Evolutionary conservation across 2,888 invertebrate genomes (phyloP), one percentile per base, ranked within the genome.

Genomic region (Heteromurus nitidus): DNA sequence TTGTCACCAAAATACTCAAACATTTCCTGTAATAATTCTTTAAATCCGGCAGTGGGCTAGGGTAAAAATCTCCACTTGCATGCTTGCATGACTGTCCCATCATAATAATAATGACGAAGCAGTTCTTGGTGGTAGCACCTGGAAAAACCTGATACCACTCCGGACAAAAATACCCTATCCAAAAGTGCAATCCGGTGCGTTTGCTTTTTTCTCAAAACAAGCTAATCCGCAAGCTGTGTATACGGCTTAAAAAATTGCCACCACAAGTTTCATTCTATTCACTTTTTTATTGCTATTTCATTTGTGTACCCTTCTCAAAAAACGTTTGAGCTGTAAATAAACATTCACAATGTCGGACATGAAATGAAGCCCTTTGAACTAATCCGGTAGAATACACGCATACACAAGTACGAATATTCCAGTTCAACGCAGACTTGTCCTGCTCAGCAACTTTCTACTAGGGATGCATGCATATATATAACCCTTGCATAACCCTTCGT

Each of bases 221-320:
- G 44, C 13, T 69, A 69, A 69, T 69, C 69, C 53, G 69, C 69
- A 69, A 53, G 53, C 69, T 69, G 58, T 70, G 55, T 60, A 24
- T 58, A 55, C 70, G 58, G 70, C 60, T 58, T 70, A 28, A 58
- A 24, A 58, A 53, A 70, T 18, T 44, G 18, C 42, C 58, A 42
- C 70, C 70, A 44, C 70, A 70, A 60, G 36, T 20, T 70, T 70
- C 58, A 55, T 28, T 70, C 70, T 70, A 70, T 70, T 70, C 58
- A 70, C 58, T 70, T 50, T 68, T 24, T 67, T 65, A 65, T 18
- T 68, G n/a, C 11, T 36, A 3, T 26, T 67, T 26, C 22, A 24
- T n/a, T n/a, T n/a, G n/a, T n/a, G 11, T 22, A 16, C 44, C 47
- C 28, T 67, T 67, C n/a, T 67, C 36, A 9, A 44, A n/a, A 9